Base-by-base conservation (phyloP, 2,797 vertebrate genomes). In the Gorsachius magnificus region DNA sequence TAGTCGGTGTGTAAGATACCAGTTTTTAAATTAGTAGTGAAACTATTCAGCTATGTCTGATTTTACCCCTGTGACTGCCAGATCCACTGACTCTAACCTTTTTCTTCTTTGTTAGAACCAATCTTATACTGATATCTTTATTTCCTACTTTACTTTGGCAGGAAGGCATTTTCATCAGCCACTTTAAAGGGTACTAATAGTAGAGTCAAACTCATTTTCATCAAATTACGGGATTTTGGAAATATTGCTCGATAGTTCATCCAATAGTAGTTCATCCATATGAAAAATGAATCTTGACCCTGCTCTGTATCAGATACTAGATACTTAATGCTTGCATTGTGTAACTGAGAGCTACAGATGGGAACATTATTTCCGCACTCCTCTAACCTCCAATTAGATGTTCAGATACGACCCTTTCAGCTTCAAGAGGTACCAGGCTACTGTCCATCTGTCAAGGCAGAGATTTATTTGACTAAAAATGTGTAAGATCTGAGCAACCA, bases 171-270 rank as follows among this genome's bases (percentile, higher is more conserved):
- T 92, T 69, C 69, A 36, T 92, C 90, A 91, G 46, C 31, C 63
- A 4, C 43, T 89, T 85, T 78, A 69, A 77, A 69, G 61, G 50
- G 26, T 78, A 50, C 71, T 75, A 68, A 78, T 71, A 36, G 60
- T 33, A 31, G 16, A 87, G 68, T 93, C 96, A 92, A 92, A 75
- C 64, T 87, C 8, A 89, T 96, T 95, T 92, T 85, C 82, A 69
- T 94, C 57, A 72, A 63, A 92, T 78, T 57, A 64, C 10, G 22
- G 26, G 19, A 21, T 35, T 90, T 92, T 69, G 58, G 61, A 93
- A 95, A 71, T 92, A 87, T 3, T 89, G 43, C 56, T 92, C 16
- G 36, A 8, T 48, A 87, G 81, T 77, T 96, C 71, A 85, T 85
- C 56, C 60, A 64, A 13, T 89, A 81, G 58, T 41, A n/a, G 69